phyloP scores from a whole-genome alignment of 2,797 vertebrate species.

The Dipus sagitta region DNA sequence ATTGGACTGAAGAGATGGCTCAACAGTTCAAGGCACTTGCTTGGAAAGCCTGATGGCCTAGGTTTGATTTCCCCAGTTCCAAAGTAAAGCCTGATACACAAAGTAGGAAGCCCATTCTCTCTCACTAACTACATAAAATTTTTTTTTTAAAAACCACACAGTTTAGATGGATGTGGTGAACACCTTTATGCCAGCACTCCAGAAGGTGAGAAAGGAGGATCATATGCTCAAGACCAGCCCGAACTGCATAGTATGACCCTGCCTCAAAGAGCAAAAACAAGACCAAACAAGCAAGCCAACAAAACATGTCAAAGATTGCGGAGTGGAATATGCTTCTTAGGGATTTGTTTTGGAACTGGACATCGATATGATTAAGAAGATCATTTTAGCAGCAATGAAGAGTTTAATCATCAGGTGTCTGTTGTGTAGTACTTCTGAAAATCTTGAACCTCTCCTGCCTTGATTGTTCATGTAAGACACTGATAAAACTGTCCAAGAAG shows the following conservation, averaged over 20 bases:
- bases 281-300: not conserved
- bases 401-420: not conserved
- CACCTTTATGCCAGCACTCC: not conserved
- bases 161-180: no score
- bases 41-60: no score
- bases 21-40: no score
- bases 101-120: no score
- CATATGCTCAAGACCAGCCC: not conserved
- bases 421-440: not conserved
- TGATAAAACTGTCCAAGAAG: conserved; percentile 54
- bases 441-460: not conserved
- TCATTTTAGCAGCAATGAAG: not conserved
- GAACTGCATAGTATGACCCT: not conserved
- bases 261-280: not conserved
- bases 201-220: not conserved
- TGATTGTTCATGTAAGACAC: not conserved
- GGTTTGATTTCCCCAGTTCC: no score
- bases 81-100: no score
- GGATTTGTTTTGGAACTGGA: conserved; percentile 17
- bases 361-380: not conserved
- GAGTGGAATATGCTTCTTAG: not conserved
- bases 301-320: not conserved
- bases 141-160: no score
- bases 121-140: no score
- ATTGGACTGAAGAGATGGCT: no score